Conservation (phyloP, 2,888 invertebrate genomes). For the Harpagoxenus sublaevis region DNA sequence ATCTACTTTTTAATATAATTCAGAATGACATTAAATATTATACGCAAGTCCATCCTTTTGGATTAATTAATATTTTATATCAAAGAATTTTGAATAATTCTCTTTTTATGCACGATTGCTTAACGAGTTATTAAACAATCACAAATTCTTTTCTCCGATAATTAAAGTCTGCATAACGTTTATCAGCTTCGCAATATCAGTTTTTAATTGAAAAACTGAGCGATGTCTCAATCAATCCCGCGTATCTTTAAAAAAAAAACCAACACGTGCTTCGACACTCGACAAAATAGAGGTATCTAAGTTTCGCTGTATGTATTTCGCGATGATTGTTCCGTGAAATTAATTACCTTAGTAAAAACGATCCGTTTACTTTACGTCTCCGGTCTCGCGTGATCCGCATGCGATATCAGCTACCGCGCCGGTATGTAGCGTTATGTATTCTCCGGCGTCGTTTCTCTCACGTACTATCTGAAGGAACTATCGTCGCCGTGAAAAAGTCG, state of each 20-base stretch:
- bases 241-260: background rate
- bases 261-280: background rate
- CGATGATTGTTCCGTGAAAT: slow-evolving; percentile 18
- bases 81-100: background rate
- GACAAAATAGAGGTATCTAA: background rate
- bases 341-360: slow-evolving; percentile 41
- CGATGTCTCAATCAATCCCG: slow-evolving; percentile 8
- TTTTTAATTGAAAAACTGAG: background rate
- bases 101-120: background rate
- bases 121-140: background rate
- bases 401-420: background rate
- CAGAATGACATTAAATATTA: background rate
- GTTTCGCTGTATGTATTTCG: background rate
- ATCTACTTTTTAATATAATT: background rate
- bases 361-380: slow-evolving; percentile 5
- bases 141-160: background rate
- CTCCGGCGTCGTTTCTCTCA: slow-evolving; percentile 1
- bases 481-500: background rate
- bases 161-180: slow-evolving; percentile 19
- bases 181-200: background rate
- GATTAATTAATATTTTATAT: background rate
- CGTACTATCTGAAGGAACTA: background rate
- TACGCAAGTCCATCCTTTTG: background rate
- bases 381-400: slow-evolving; percentile 37
- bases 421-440: slow-evolving; percentile 11